phyloP scores from a whole-genome alignment of 2,113 vertebrate genomes.

The Castor canadensis region DNA sequence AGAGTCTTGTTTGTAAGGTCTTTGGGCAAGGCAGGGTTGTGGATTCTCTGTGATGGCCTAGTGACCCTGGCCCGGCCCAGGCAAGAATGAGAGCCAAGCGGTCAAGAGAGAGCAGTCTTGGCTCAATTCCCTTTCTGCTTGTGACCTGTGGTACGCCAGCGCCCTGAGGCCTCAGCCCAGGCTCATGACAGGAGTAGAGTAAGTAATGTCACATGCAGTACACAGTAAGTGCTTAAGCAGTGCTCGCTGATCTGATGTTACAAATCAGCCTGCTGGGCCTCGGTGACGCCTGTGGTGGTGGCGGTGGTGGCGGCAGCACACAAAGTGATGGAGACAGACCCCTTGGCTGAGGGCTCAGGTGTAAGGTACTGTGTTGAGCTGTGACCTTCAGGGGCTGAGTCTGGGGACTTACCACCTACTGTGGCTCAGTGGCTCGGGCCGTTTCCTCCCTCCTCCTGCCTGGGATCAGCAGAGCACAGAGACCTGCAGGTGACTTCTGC shows the following conservation, averaged over 20 bases:
- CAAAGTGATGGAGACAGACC: rapidly evolving
- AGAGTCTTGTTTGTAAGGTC: not conserved
- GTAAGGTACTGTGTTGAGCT: not conserved
- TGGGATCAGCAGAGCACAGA: not conserved
- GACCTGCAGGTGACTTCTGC: not conserved
- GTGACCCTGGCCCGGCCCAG: not conserved
- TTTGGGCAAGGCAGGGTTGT: not conserved
- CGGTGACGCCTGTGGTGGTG: too few species aligned
- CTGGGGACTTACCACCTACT: not conserved
- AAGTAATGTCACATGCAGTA: too few species aligned
- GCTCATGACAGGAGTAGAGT: not conserved
- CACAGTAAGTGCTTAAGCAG: not conserved
- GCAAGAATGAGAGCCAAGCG: not conserved
- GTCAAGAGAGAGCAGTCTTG: not conserved
- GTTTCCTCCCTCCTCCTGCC: not conserved
- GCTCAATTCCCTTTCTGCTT: not conserved
- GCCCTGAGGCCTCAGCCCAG: not conserved
- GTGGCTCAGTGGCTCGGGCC: not conserved
- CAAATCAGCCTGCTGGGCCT: not conserved
- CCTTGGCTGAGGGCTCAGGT: not conserved
- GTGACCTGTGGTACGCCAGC: not conserved
- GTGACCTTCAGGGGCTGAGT: too few species aligned
- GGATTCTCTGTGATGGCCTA: not conserved
- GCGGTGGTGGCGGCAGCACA: too few species aligned
- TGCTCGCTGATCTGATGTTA: too few species aligned